A percentile compares a stretch with the other conserved stretches of the same genome.
Conservation (phyloP, 1,140 invertebrate species). For the Rhagoletis pomonella region DNA sequence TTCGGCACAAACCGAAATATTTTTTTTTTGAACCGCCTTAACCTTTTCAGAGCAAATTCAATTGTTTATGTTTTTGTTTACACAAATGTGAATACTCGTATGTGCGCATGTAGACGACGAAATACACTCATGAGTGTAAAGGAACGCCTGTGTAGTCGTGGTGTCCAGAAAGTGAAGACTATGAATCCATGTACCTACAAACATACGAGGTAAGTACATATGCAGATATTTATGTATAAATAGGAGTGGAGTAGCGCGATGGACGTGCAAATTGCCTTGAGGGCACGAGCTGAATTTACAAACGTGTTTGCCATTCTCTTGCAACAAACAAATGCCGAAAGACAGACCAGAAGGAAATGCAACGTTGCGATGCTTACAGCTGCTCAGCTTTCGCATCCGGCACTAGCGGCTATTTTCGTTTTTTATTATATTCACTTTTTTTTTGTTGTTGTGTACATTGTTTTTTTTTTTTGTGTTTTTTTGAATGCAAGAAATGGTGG, state of each 20-base stretch:
- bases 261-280: conserved; percentile 51
- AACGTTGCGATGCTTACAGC: conserved; percentile 16
- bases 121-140: not conserved
- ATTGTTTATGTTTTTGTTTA: no score
- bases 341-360: conserved; percentile 36
- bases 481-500: not conserved
- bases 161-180: not conserved
- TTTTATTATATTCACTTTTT: conserved; percentile 15
- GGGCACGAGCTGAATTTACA: conserved; percentile 31
- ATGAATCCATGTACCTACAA: not conserved
- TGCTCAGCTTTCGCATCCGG: conserved; percentile 36
- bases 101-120: no score
- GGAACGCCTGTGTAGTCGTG: not conserved
- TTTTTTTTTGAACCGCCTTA: no score
- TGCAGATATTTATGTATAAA: not conserved
- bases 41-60: no score
- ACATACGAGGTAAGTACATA: not conserved
- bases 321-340: conserved; percentile 28
- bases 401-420: conserved; percentile 29
- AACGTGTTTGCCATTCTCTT: conserved; percentile 45
- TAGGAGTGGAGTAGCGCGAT: not conserved
- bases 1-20: no score
- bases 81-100: no score
- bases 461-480: not conserved
- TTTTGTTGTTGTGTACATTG: not conserved